Evolutionary conservation across 2,888 invertebrate species (phyloP).

Genomic region (Leucozona laternaria): DNA sequence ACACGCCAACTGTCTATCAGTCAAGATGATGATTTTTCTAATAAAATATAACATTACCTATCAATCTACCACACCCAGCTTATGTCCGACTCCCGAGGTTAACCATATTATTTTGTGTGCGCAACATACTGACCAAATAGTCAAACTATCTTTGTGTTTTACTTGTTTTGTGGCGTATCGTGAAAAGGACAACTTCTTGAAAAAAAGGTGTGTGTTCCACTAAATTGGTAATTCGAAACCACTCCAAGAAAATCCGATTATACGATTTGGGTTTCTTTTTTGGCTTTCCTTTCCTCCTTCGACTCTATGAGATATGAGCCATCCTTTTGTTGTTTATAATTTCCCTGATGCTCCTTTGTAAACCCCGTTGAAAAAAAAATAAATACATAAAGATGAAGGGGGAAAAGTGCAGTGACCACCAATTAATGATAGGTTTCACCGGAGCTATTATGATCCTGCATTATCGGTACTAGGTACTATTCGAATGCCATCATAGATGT

Average conservation of each 20-base stretch:
- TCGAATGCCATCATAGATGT: conserved; percentile 3
- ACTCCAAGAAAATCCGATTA: conserved; percentile 66
- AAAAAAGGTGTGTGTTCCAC: conserved; percentile 69
- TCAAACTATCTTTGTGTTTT: conserved; percentile 16
- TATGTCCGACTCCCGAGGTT: conserved; percentile 37
- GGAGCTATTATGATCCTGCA: conserved; percentile 59
- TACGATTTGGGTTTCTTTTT: conserved; percentile 39
- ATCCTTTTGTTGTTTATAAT: conserved; percentile 53
- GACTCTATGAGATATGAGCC: neutral
- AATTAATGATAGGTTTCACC: conserved; percentile 64
- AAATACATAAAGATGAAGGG: conserved; percentile 57
- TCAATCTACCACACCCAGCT: conserved; percentile 19
- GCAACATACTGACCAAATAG: conserved; percentile 21
- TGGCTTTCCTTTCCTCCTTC: conserved; percentile 14
- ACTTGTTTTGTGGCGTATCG: conserved; percentile 31
- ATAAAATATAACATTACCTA: conserved; percentile 22
- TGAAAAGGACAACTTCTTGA: conserved; percentile 64
- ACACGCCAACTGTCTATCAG: conserved; percentile 55
- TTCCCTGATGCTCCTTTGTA: conserved; percentile 34
- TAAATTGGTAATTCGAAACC: conserved; percentile 73
- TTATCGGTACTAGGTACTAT: conserved; percentile 12
- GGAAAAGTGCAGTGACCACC: conserved; percentile 71
- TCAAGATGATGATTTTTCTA: conserved; percentile 56
- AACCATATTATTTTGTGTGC: conserved; percentile 32
- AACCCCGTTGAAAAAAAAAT: conserved; percentile 55